phyloP scores from a whole-genome alignment of 1,140 invertebrate genomes.

The Ectropis grisescens region DNA sequence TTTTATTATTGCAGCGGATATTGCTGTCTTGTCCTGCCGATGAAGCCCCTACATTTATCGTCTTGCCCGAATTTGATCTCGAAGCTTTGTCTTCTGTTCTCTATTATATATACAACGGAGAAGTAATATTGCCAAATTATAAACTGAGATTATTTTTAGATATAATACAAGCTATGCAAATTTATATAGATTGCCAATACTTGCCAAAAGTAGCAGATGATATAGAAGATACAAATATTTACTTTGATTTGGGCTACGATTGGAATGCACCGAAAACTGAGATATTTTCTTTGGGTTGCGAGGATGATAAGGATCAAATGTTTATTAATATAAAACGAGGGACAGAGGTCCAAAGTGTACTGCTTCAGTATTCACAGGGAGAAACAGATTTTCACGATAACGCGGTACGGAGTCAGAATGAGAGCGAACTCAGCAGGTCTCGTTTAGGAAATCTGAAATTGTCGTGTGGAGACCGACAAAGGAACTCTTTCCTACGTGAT shows the following conservation, averaged over 20 bases:
- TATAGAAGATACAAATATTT: constrained; percentile 2
- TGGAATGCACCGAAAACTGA: no score
- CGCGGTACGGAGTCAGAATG: constrained; percentile 13
- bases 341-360: constrained; percentile 6
- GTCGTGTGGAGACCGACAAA: constrained; percentile 31
- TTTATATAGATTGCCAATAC: constrained; percentile 38
- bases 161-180: constrained; percentile 41
- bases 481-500: constrained; percentile 40
- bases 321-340: constrained; percentile 24
- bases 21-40: constrained; percentile 39
- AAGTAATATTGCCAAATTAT: constrained; percentile 35
- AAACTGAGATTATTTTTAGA: constrained; percentile 43
- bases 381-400: constrained; percentile 19
- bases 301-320: constrained; percentile 5
- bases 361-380: constrained; percentile 13
- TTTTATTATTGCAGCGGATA: constrained; percentile 30
- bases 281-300: constrained; percentile 11
- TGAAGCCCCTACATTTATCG: constrained; percentile 38
- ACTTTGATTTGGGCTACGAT: background rate
- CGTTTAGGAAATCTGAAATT: constrained; percentile 28
- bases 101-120: constrained; percentile 54
- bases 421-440: constrained; percentile 18
- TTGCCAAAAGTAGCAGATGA: constrained; percentile 10
- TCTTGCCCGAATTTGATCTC: constrained; percentile 48
- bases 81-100: constrained; percentile 41